These are phyloP conservation scores for Australoheros facetus DNA, from an alignment of 2,797 vertebrate genomes.

Conservation along the genomic window DNA sequence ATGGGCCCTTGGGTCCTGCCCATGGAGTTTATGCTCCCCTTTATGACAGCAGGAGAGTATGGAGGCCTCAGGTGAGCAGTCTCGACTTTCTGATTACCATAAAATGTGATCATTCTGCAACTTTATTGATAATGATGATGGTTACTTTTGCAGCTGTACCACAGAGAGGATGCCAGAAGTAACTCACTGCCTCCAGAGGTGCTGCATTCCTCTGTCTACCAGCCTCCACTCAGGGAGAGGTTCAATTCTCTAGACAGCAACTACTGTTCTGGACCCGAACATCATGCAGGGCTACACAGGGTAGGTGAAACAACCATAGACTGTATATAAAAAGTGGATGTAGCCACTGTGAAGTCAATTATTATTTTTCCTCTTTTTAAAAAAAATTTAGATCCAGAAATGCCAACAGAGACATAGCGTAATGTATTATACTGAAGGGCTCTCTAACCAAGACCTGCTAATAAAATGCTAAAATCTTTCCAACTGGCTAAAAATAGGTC, in stretches of 20 bases:
- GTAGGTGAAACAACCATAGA: constrained; percentile 66
- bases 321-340: not conserved
- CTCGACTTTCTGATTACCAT: not conserved
- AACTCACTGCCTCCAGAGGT: constrained; percentile 96
- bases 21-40: constrained; percentile 93
- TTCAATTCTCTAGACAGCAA: constrained; percentile 95
- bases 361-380: no score
- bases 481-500: no score
- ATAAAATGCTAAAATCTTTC: no score
- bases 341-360: no score
- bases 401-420: no score
- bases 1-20: constrained; percentile 85
- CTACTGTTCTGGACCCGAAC: constrained; percentile 89
- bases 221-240: constrained; percentile 93
- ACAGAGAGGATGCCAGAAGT: constrained; percentile 93
- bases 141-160: constrained; percentile 83
- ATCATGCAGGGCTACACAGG: constrained; percentile 88
- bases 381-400: no score
- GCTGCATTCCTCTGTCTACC: constrained; percentile 93
- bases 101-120: not conserved
- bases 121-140: not conserved
- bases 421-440: no score
- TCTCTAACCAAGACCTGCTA: no score
- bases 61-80: constrained; percentile 85
- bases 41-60: constrained; percentile 94